A percentile compares a stretch with the other conserved stretches of the same genome.
Conservation (phyloP, 53 echinoderm and acorn worm species). For the Arbacia lixula region DNA sequence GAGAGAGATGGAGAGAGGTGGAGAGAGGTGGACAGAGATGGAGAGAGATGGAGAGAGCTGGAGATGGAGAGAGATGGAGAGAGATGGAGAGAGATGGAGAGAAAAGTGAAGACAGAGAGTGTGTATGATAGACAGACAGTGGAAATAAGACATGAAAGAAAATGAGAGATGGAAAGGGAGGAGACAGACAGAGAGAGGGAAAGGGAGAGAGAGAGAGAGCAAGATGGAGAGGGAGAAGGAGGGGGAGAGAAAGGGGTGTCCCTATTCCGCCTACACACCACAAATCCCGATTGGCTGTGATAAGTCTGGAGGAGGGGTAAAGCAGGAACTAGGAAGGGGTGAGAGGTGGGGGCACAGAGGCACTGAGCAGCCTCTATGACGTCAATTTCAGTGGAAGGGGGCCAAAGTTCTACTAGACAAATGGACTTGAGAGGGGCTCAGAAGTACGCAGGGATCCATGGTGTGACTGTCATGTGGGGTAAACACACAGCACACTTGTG, state of each 20-base stretch:
- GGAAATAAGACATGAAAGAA: background rate
- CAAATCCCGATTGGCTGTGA: constrained; percentile 24
- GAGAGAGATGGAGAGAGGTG: background rate
- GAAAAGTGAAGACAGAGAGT: background rate
- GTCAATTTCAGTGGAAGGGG: background rate
- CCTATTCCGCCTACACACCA: constrained; percentile 6
- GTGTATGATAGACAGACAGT: background rate
- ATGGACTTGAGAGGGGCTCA: background rate
- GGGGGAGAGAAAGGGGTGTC: background rate
- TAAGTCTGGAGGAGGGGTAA: constrained; percentile 12
- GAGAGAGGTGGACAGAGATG: no score
- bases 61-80: background rate
- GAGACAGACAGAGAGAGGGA: background rate
- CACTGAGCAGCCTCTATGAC: background rate
- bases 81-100: background rate
- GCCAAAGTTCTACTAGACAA: background rate
- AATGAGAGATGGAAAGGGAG: background rate
- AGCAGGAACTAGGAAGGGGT: constrained; percentile 17
- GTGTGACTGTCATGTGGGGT: no score
- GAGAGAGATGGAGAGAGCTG: background rate
- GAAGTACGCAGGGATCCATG: constrained; percentile 1
- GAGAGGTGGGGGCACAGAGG: constrained; percentile 6
- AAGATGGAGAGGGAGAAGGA: background rate
- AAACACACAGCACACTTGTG: no score
- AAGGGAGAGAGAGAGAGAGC: background rate